Evolutionary conservation across 2,888 invertebrate species (phyloP), one percentile per base, ranked within the genome.

Genomic region (Chloroclystis v-ata): DNA sequence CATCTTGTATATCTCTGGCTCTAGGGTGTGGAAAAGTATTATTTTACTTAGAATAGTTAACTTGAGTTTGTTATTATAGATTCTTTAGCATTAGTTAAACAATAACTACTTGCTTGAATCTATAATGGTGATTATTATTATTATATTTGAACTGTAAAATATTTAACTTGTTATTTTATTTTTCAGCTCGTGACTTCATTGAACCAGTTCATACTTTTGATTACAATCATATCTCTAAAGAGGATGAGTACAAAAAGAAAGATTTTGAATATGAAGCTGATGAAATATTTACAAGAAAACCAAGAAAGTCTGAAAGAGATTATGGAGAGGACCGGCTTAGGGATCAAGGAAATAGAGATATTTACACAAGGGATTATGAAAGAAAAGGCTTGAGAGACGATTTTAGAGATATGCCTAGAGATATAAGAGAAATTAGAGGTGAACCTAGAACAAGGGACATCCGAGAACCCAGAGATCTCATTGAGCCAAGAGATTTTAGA

Each of bases 181-280:
- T 50, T 83, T 65, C 63, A 89, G 89, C 80, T 42, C 85, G 88
- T 37, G 89, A 90, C 44, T 88, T 91, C 53, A 89, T 92, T 57
- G 91, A 90, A 67, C 91, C 92, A 13, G 87, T 91, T 4, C 90
- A 91, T 64, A 91, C 90, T 58, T 92, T 93, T 78, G 93, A 94
- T 69, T 94, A 94, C 71, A 90, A 92, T 54, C 93, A 94, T 67
- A 89, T 82, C 63, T 87, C 90, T 39, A 90, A 84, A 57, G 78
- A 83, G 46, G 69, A 68, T 13, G 84, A 82, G 32, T 60, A 60
- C 14, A 78, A 68, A 52, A 78, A 66, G 49, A 77, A 61, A 49
- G 75, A 82, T 61, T 82, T 79, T 62, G 82, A 81, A 59, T 76
- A 62, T 55, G 83, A 83, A 69, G 75, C 64, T 11, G 82, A 82